Evolutionary conservation across 1,140 invertebrate genomes (phyloP), one percentile per base, ranked within the genome.

Genomic region (Pseudomyrmex cubaensis): DNA sequence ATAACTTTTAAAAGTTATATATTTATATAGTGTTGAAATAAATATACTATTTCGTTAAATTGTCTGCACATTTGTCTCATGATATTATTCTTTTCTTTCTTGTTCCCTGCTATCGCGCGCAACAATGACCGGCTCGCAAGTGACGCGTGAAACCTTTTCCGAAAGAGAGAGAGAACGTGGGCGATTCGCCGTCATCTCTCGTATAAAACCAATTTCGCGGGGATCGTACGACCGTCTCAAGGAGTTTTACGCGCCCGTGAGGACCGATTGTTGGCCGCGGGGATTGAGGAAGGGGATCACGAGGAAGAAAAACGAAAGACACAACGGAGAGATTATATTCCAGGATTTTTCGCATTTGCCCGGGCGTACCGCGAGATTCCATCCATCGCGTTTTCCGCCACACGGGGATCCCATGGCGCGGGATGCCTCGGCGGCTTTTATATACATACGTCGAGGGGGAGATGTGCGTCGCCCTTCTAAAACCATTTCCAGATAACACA

Each of bases 401-500:
- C 62, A 66, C 74, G 52, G 5, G 0, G 17, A 54, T 72, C 74
- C 83, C 66, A 84, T 35, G 12, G 50, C 50, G 85, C 35, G 35
- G 35, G 5, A 35, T 88, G 83, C 84, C 90, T 75, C 88, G 90
- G 85, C 91, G 92, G 92, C 90, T 94, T 94, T 35, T 35, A 35
- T 35, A 35, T 93, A 93, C 93, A 87, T 91, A 91, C 89, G 87
- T 91, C 89, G 72, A 89, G 93, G 93, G 93, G 75, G 72, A 89
- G 93, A 93, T 93, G 75, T 86, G 93, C 94, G 93, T 93, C 92
- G 91, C 93, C 93, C 93, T 94, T 94, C 93, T 93, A 92, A 94
- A 94, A 94, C 93, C 92, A 93, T 93, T 94, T 91, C 83, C 91
- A 91, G 93, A 94, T 94, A 94, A 94, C 92, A 86, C 91, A 93